These are phyloP conservation scores for Helarctos malayanus DNA, from an alignment of 2,797 vertebrate species.

Conservation along the genomic window DNA sequence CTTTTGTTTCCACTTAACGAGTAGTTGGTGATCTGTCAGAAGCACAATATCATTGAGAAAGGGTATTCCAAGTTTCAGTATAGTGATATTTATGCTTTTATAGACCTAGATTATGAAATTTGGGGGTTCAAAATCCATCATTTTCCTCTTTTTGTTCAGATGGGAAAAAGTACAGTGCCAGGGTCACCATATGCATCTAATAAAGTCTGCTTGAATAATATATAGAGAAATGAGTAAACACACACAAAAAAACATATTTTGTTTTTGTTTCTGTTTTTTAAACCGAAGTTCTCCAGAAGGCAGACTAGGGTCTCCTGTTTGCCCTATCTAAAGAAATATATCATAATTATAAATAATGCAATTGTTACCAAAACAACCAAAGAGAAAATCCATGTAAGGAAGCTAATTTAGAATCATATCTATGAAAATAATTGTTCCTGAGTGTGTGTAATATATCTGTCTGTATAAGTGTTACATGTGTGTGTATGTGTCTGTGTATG, in stretches of 20 bases:
- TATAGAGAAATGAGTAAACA: background rate
- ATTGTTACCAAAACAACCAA: background rate
- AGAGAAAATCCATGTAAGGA: background rate
- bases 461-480: background rate
- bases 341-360: background rate
- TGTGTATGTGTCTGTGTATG: background rate
- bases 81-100: background rate
- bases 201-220: slow-evolving; percentile 43
- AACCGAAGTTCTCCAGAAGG: background rate
- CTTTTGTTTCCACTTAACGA: background rate
- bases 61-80: background rate
- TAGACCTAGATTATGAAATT: background rate
- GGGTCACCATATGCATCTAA: background rate
- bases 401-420: background rate
- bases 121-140: slow-evolving; percentile 21
- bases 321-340: background rate
- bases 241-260: background rate
- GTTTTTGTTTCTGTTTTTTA: slow-evolving; percentile 4
- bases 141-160: background rate
- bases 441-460: background rate
- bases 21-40: background rate
- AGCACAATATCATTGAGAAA: background rate
- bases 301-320: background rate
- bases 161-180: background rate
- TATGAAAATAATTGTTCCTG: background rate